phyloP scores from a whole-genome alignment of 1,140 invertebrate species.

The honey bee (Apis mellifera) region DNA sequence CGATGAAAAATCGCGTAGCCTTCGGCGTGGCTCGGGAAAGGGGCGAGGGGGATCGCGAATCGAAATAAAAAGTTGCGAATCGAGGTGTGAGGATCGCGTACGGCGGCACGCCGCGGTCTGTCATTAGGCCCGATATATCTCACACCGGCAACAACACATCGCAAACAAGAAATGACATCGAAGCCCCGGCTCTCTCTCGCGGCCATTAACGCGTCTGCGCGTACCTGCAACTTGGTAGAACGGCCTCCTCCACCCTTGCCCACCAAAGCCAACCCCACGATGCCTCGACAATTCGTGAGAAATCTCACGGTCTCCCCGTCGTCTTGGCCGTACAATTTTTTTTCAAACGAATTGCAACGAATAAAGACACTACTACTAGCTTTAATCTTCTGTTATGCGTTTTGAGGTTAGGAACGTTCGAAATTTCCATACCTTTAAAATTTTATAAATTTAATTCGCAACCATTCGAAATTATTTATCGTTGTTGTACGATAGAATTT shows the following conservation, averaged over 20 bases:
- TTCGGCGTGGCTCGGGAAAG: background rate
- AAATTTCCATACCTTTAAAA: too few relatives aligned
- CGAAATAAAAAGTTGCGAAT: constrained; percentile 3
- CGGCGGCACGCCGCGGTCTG: constrained; percentile 54
- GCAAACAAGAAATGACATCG: constrained; percentile 70
- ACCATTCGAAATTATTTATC: too few relatives aligned
- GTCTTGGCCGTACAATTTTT: too few relatives aligned
- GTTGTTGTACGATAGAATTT: too few relatives aligned
- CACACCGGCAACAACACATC: constrained; percentile 60
- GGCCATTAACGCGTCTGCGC: constrained; percentile 70
- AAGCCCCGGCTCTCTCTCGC: constrained; percentile 54
- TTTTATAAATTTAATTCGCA: too few relatives aligned
- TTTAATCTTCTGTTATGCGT: too few relatives aligned
- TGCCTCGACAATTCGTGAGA: constrained; percentile 59
- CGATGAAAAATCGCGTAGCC: background rate
- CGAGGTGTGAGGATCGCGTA: constrained; percentile 45
- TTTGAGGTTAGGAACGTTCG: too few relatives aligned
- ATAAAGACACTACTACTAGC: too few relatives aligned
- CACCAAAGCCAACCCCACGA: constrained; percentile 41
- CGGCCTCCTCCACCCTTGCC: constrained; percentile 49
- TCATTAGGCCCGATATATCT: constrained; percentile 71
- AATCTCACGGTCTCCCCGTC: constrained; percentile 53
- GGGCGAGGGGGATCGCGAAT: background rate
- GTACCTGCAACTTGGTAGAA: constrained; percentile 52
- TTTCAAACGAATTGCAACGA: too few relatives aligned